Evolutionary conservation across 2,797 vertebrate species (phyloP), one percentile per base, ranked within the genome.

Genomic region (Sebastes taczanowskii): DNA sequence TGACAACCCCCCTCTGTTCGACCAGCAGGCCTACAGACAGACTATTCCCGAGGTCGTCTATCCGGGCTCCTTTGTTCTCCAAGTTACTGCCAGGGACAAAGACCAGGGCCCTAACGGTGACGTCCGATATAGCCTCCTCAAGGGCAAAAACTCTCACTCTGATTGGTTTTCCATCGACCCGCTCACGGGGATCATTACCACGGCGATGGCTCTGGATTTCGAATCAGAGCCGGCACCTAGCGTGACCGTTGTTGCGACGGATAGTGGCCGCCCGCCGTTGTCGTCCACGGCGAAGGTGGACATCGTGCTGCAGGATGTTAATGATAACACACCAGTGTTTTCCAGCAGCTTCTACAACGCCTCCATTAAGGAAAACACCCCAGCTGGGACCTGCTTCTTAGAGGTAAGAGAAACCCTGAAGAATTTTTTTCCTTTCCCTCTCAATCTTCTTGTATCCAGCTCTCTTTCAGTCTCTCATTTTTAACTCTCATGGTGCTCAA

Each of bases 41-140:
- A 97, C 97, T 23, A 97, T 99, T 58, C 97, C 98, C 0, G 98
- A 99, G 82, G 97, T 98, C 1, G 97, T 99, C 13, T 96, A 98
- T 79, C 98, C 98, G 0, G 98, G 98, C 46, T 99, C 97, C 86
- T 99, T 99, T 25, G 98, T 99, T 78, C 95, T 98, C 16, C 98
- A 99, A 71, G 98, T 99, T 63, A 98, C 96, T 0, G 98, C 98
- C 30, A 95, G 94, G 42, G 98, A 99, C 94, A 99, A 97, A 84
- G 98, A 99, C 93, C 97, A 99, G 78, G 98, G 98, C 25, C 96
- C 95, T 78, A 99, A 99, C 0, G 98, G 98, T 25, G 97, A 98
- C 14, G 91, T 99, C 22, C 94, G 82, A 58, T 99, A 99, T 73
- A 98, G 96, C 85, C 96, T 99, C 18, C 65, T 97, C 61, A 95